Base-by-base conservation (phyloP, 2,113 vertebrate species). In the Podilymbus podiceps region DNA sequence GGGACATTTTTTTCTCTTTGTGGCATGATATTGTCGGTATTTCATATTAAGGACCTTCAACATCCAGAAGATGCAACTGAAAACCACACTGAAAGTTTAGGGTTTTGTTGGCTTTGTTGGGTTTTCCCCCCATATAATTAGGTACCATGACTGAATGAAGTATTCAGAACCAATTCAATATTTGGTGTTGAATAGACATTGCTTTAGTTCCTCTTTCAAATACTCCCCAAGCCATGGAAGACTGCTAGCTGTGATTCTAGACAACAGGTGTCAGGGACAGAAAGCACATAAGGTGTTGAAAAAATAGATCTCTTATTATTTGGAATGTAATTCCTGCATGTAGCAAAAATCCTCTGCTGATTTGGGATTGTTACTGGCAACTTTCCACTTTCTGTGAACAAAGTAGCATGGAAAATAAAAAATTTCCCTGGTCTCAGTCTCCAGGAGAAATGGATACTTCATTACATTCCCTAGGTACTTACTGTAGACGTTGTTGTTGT, bases 301-400 rank as follows among this genome's bases (percentile, higher is more conserved):
- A 88, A 81, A 90, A 66, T 25, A 59, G 14, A 42, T 62, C 2
- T 69, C 8, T 88, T 63, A 53, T 69, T 84, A 42, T 38, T 38
- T 38, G 9, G 22, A 81, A 49, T 63, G 38, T 9, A 38, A 69
- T 92, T 92, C 92, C 72, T 78, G 6, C 10, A n/a, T 40, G 9
- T 30, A 66, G 38, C 27, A 88, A 84, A 97, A 88, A 69, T 95
- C 30, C 21, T 89, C 44, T 38, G 11, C 73, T 92, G 86, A 52
- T 30, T 60, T 94, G 23, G 31, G 50, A 73, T 83, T 92, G 10
- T 35, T 77, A 38, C 30, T 84, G 52, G 25, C 53, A 40, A 58
- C 50, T 69, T 96, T 88, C 23, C 38, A 38, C 50, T 74, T 88
- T 90, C 55, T 74, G 18, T 62, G n/a, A 83, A 67, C 49, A 77